A percentile compares a stretch with the other conserved stretches of the same genome.
Conservation (phyloP, 2,113 vertebrate species). For the Aegotheles bennettii region DNA sequence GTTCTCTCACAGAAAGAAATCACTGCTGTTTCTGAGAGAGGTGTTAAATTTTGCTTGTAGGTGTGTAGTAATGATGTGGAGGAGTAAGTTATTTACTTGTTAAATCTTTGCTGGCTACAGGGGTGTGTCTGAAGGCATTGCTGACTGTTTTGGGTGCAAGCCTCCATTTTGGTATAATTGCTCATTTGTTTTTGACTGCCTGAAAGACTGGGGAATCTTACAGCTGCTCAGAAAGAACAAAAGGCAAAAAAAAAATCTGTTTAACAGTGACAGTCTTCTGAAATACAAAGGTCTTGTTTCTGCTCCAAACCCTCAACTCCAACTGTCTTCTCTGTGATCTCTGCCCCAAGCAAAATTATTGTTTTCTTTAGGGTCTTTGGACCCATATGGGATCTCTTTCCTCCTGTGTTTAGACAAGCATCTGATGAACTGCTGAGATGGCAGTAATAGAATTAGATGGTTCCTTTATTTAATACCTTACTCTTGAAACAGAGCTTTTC, state of each 20-base stretch:
- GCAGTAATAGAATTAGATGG: not conserved
- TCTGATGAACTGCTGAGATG: conserved; percentile 32
- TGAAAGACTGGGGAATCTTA: not conserved
- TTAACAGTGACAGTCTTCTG: not conserved
- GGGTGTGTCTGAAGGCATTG: conserved; percentile 35
- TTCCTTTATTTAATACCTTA: conserved; percentile 21
- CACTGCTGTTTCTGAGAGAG: not conserved
- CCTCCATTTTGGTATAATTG: conserved; percentile 24
- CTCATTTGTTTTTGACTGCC: conserved; percentile 29
- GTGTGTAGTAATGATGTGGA: conserved; percentile 29
- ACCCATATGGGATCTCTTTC: conserved; percentile 3
- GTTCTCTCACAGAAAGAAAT: not conserved
- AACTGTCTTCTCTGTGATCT: not conserved
- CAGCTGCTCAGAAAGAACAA: not conserved
- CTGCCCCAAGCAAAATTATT: not conserved
- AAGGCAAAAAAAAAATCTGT: not conserved
- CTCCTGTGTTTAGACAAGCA: conserved; percentile 27
- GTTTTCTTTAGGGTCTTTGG: conserved; percentile 1
- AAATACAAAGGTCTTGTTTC: not conserved
- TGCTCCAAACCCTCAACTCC: not conserved
- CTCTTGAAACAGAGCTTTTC: not conserved
- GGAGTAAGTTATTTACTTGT: conserved; percentile 48
- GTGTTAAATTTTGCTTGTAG: conserved; percentile 1
- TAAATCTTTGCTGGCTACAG: conserved; percentile 23
- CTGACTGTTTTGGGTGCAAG: conserved; percentile 31